Evolutionary conservation across 2,888 invertebrate genomes (phyloP).

Genomic region (Crioceris asparagi): DNA sequence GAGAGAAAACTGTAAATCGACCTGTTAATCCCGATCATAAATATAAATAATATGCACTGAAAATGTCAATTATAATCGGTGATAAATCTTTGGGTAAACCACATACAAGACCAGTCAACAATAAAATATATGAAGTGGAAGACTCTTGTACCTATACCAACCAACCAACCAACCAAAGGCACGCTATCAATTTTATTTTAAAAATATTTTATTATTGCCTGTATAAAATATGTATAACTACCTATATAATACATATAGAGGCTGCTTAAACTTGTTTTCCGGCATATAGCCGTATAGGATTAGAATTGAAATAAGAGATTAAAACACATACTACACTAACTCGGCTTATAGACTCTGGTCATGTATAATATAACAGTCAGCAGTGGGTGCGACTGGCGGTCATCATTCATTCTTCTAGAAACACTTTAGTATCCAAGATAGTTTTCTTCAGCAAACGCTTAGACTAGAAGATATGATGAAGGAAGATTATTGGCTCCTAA

Average conservation of each 20-base stretch:
- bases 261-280: constrained; percentile 14
- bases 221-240: not conserved
- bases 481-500: too few species aligned
- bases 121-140: constrained; percentile 26
- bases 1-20: constrained; percentile 24
- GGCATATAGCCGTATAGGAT: constrained; percentile 6
- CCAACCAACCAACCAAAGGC: constrained; percentile 18
- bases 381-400: constrained; percentile 3
- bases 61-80: constrained; percentile 30
- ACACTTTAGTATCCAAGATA: too few species aligned
- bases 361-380: too few species aligned
- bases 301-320: constrained; percentile 1
- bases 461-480: too few species aligned
- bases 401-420: too few species aligned
- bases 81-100: constrained; percentile 27
- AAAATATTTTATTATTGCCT: constrained; percentile 20
- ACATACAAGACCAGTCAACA: constrained; percentile 25
- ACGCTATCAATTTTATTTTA: constrained; percentile 22
- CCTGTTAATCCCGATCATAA: constrained; percentile 26
- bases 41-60: constrained; percentile 30
- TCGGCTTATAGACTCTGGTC: too few species aligned
- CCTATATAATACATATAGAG: constrained; percentile 12
- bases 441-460: too few species aligned
- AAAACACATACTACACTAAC: too few species aligned
- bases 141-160: constrained; percentile 19